phyloP scores from a whole-genome alignment of 2,888 invertebrate genomes.

The Cephus rjabovi region DNA sequence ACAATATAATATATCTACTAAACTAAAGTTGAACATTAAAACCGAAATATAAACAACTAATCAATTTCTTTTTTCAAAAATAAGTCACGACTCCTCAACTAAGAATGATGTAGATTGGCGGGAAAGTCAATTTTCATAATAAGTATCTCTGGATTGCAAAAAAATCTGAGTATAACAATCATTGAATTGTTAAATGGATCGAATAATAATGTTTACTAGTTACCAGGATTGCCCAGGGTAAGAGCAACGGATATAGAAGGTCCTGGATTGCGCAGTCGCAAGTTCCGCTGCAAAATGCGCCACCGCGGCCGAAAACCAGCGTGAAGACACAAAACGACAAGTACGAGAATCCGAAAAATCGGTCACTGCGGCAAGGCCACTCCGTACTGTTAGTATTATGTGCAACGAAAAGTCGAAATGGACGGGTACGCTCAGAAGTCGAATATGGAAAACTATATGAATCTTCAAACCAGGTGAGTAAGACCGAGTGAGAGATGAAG shows the following conservation, averaged over 20 bases:
- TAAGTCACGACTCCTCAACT: not conserved
- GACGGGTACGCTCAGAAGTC: constrained; percentile 14
- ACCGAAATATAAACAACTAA: not conserved
- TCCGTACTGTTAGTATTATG: constrained; percentile 13
- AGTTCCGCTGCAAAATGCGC: constrained; percentile 20
- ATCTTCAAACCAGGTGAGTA: constrained; percentile 20
- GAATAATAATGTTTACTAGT: not conserved
- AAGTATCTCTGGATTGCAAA: not conserved
- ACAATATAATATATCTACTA: not conserved
- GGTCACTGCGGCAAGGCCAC: constrained; percentile 1
- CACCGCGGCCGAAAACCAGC: constrained; percentile 18
- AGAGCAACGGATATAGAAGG: not conserved
- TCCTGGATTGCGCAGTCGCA: constrained; percentile 25
- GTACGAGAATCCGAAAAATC: constrained; percentile 2
- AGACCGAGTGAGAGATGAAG: not conserved
- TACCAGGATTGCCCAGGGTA: not conserved
- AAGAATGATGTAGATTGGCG: not conserved
- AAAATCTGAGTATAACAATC: not conserved
- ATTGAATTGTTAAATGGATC: not conserved
- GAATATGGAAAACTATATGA: constrained; percentile 17
- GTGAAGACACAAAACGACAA: not conserved
- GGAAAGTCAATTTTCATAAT: not conserved
- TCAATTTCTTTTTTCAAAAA: not conserved
- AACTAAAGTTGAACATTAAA: not conserved
- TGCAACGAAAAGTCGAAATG: constrained; percentile 21